Evolutionary conservation across 2,113 vertebrate species (phyloP).

Genomic region (Megalops atlanticus): DNA sequence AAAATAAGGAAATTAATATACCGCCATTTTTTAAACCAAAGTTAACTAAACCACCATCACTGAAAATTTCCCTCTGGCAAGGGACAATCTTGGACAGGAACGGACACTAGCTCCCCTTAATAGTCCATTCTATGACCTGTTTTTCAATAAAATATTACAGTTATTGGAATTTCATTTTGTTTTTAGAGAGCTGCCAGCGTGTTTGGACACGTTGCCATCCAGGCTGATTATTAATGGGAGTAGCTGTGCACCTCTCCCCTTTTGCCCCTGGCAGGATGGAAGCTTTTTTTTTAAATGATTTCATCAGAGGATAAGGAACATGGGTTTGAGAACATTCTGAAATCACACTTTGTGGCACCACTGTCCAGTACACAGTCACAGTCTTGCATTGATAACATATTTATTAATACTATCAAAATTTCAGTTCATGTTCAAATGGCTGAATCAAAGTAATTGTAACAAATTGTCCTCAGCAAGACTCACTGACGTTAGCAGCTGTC

Average conservation of each 20-base stretch:
- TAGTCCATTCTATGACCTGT: background rate
- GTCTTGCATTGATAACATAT: slow-evolving; percentile 18
- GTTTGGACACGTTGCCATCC: background rate
- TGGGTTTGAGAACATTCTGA: too few species aligned
- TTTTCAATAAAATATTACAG: slow-evolving; percentile 6
- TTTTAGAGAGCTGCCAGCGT: background rate
- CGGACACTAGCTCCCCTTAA: background rate
- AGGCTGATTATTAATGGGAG: background rate
- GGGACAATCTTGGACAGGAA: background rate
- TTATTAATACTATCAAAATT: background rate
- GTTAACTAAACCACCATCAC: background rate
- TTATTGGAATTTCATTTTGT: slow-evolving; percentile 12
- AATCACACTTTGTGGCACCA: too few species aligned
- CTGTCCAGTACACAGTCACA: too few species aligned
- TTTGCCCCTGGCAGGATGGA: background rate
- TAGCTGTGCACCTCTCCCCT: background rate
- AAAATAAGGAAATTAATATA: background rate
- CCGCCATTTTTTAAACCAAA: background rate
- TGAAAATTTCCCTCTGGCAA: background rate
- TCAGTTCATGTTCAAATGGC: too few species aligned
- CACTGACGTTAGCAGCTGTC: slow-evolving; percentile 12
- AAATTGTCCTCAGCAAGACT: background rate
- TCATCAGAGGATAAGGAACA: background rate
- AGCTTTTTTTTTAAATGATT: background rate
- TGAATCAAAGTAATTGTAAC: slow-evolving; percentile 16